Base-by-base conservation (phyloP, 2,888 invertebrate genomes). In the Coremacera marginata region DNA sequence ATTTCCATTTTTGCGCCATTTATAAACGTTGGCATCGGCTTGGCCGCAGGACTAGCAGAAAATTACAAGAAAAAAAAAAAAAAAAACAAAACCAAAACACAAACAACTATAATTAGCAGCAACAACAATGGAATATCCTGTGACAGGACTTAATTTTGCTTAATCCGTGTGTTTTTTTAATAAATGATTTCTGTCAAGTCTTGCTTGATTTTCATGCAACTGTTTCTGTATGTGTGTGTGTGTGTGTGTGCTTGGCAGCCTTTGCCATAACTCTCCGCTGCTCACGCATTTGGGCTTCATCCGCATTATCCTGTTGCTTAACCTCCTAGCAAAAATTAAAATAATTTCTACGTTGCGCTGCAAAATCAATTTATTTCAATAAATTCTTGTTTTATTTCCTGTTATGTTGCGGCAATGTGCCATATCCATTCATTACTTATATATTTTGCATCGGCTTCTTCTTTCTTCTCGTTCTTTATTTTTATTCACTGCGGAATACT, bases 321-420 rank as follows among this genome's bases (percentile, higher is more conserved):
- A 49, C 37, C n/a, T 52, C 22, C 11, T n/a, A 14, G n/a, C 68
- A 73, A 68, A 73, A 73, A 68, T 77, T 67, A 65, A 76, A 76
- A 76, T 71, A 67, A 55, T 72, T 77, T 55, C 49, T 65, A 68
- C 37, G 68, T 27, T 14, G 37, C 67, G 52, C 44, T 57, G 55
- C 72, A 52, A 75, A 77, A 78, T 80, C 81, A 82, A 80, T 84
- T 83, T 81, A 79, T 81, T 83, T 79, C 81, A 82, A 81, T 84
- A 82, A 81, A 81, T 76, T 74, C 79, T 60, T 74, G 60, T 80
- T 80, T 80, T 81, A 82, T 79, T 80, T 44, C n/a, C 22, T 25
- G 31, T 67, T 55, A 75, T 75, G 67, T 75, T 67, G 67, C 22
- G 67, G 67, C 75, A 75, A 75, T 68, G 75, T 67, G 75, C 57